Base-by-base conservation (phyloP, 2,888 invertebrate genomes). In the Hedychridium roseum region DNA sequence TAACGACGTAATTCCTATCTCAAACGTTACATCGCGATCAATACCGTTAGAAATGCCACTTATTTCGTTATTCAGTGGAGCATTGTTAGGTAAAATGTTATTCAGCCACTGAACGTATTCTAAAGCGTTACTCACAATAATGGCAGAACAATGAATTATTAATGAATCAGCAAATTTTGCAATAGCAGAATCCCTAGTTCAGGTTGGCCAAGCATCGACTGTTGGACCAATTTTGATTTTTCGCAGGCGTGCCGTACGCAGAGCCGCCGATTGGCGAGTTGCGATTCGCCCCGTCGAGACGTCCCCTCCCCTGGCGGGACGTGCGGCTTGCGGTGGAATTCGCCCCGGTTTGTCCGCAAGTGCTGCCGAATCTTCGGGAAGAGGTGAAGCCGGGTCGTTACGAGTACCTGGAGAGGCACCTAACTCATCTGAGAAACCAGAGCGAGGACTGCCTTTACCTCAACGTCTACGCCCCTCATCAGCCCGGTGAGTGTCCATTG, bases 381-480 rank as follows among this genome's bases (percentile, higher is more conserved):
- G 81, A 68, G 81, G 81, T 74, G 82, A 84, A 57, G 83, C 82
- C 85, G 51, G 87, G 85, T n/a, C 82, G 90, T 28, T 86, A 86
- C 71, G 84, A 86, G 61, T 87, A 90, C 75, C 82, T 95, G 66
- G 84, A 85, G 64, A 85, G 88, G 56, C 82, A 96, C 56, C 81
- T 88, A 64, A 85, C 88, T 1, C 89, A 88, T 80, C 78, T 91
- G 41, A 80, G 79, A 57, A 84, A 86, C 44, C 88, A 91, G 73
- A 89, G 86, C 39, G 91, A 91, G 80, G 96, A 97, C 76, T 97
- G 97, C 71, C 82, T 97, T 43, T 93, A 92, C 77, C 83, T 97
- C 71, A 97, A 97, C 80, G 87, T 97, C 54, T 97, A 94, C 79
- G 89, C 92, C 21, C 96, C 97, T 1, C 87, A 88, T 63, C 76